Evolutionary conservation across 2,888 invertebrate species (phyloP), one percentile per base, ranked within the genome.

Genomic region (Dione juno): DNA sequence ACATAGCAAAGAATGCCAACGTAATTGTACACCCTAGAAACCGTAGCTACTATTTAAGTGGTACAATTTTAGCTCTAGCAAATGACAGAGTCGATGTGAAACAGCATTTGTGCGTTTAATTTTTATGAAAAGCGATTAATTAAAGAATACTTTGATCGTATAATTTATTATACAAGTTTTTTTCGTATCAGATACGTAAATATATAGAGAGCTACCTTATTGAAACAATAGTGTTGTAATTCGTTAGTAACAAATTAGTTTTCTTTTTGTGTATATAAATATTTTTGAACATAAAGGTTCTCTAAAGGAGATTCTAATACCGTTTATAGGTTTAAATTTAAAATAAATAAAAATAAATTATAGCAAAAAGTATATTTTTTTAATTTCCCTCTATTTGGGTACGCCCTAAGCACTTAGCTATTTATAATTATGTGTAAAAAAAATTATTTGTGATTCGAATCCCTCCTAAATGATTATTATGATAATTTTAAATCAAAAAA

Each of bases 61-160:
- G 13, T 13, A 61, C 45, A 5, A 35, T 50, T 64, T 37, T 19
- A 52, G 50, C 19, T 37, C 16, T 14, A 37, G 19, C 14, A 52
- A 61, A 64, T 64, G 35, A 64, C 37, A 48, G 14, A 64, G 50
- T 13, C 37, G 35, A 50, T 64, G 64, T 64, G 64, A 64, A 64
- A 64, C 37, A 8, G 50, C 64, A 64, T 5, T 14, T 64, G 64
- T 8, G 6, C 50, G 19, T 50, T 64, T 48, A 13, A 50, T 64
- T 64, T 50, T 50, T 64, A 48, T 37, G 37, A 8, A 50, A 64
- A 37, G 50, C 48, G 50, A 40, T 48, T 37, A 50, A 64, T 40
- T 16, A 64, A 64, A 37, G 59, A 61, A 61, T 10, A 21, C 45
- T 14, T 28, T 61, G 61, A 61, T 35, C 61, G n/a, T 45, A 28